Conservation (phyloP, 1,140 invertebrate species). For the Adoxophyes honmai region DNA sequence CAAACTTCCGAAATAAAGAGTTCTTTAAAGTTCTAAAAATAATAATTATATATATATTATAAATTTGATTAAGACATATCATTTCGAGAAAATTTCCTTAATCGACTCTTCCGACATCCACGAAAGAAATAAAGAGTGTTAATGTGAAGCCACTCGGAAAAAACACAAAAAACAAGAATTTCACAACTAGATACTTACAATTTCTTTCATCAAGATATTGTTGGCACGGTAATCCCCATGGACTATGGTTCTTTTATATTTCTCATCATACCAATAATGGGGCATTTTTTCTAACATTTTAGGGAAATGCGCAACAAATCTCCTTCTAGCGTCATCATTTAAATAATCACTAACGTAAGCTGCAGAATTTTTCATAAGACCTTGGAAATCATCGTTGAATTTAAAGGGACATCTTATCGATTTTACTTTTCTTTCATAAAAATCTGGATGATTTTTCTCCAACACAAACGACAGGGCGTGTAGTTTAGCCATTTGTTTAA, state of each 20-base stretch:
- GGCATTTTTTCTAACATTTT: background rate
- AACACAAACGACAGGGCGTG: constrained; percentile 28
- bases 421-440: constrained; percentile 26
- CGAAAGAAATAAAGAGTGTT: too few relatives aligned
- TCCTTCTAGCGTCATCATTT: background rate
- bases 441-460: constrained; percentile 21
- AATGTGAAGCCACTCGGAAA: too few relatives aligned
- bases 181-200: constrained; percentile 27
- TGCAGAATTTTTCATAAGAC: background rate
- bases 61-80: too few relatives aligned
- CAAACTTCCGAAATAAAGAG: too few relatives aligned
- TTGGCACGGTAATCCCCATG: constrained; percentile 57
- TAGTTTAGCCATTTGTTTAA: constrained; percentile 45
- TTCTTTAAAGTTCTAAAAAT: too few relatives aligned
- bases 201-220: constrained; percentile 47
- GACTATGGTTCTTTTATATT: constrained; percentile 29
- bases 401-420: constrained; percentile 38
- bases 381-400: constrained; percentile 30
- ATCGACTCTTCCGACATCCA: too few relatives aligned
- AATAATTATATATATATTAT: too few relatives aligned
- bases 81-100: too few relatives aligned
- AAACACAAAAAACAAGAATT: too few relatives aligned
- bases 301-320: background rate
- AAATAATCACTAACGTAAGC: background rate
- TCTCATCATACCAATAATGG: background rate